These are phyloP conservation scores for Cephus nigrinus DNA, from an alignment of 2,888 invertebrate species.

Conservation along the genomic window DNA sequence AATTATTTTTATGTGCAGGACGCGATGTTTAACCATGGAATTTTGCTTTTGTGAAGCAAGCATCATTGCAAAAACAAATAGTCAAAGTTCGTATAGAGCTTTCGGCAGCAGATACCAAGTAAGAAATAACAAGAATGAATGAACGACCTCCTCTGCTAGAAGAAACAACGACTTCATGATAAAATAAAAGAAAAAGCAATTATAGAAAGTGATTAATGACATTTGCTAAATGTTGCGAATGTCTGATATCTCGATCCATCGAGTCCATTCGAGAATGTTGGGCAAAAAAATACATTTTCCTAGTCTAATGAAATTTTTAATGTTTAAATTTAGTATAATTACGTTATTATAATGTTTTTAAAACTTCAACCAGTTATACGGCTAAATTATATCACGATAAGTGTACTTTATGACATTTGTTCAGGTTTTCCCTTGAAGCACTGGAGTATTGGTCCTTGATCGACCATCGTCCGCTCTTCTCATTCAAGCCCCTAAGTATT, in stretches of 20 bases:
- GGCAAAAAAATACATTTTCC: conserved; percentile 11
- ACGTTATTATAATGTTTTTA: conserved; percentile 10
- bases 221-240: not conserved
- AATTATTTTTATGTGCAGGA: not conserved
- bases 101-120: not conserved
- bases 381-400: not conserved
- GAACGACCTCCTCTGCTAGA: conserved; percentile 15
- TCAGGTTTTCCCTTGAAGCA: not conserved
- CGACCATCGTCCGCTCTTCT: not conserved
- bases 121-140: not conserved
- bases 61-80: not conserved
- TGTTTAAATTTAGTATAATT: conserved; percentile 10
- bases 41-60: not conserved
- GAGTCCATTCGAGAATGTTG: not conserved
- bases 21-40: not conserved
- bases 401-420: not conserved
- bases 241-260: not conserved
- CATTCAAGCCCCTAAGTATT: conserved; percentile 29
- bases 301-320: conserved; percentile 27
- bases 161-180: conserved; percentile 33
- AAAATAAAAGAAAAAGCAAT: not conserved
- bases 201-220: not conserved
- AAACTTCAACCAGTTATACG: not conserved
- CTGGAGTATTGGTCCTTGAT: not conserved
- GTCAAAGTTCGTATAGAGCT: not conserved